Percentiles rank a stretch among this genome's conserved stretches.
Conservation (phyloP, 2,888 invertebrate species). For the Thelaira solivaga region DNA sequence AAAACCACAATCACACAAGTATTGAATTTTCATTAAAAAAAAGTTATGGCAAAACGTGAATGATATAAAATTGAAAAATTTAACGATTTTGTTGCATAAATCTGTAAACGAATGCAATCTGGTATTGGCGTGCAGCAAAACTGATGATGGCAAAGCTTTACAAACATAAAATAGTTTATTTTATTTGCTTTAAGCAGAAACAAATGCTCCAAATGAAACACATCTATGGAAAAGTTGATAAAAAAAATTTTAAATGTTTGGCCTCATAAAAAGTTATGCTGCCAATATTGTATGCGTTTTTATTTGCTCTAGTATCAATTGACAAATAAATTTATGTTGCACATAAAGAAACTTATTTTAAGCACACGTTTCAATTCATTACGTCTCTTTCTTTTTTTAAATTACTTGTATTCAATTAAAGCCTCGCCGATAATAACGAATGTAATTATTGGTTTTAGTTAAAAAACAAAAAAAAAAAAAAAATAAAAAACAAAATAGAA, state of each 20-base stretch:
- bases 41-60: not conserved
- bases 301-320: not conserved
- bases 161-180: constrained; percentile 34
- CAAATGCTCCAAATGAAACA: too few relatives aligned
- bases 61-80: constrained; percentile 19
- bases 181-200: constrained; percentile 1
- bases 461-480: too few relatives aligned
- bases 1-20: constrained; percentile 61
- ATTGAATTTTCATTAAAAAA: constrained; percentile 51
- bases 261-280: not conserved
- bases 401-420: too few relatives aligned
- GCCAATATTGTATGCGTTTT: constrained; percentile 12
- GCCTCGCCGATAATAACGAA: too few relatives aligned
- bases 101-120: constrained; percentile 21
- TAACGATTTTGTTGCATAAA: constrained; percentile 41
- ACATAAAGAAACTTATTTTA: too few relatives aligned
- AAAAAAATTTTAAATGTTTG: constrained; percentile 26
- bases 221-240: too few relatives aligned
- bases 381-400: too few relatives aligned
- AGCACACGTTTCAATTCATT: too few relatives aligned
- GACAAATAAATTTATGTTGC: too few relatives aligned
- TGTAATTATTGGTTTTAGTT: too few relatives aligned
- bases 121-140: constrained; percentile 11
- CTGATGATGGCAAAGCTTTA: not conserved
- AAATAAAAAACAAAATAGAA: too few relatives aligned